Evolutionary conservation across 2,113 vertebrate species (phyloP), one percentile per base, ranked within the genome.

Genomic region (Forbesichthys papilliferus): DNA sequence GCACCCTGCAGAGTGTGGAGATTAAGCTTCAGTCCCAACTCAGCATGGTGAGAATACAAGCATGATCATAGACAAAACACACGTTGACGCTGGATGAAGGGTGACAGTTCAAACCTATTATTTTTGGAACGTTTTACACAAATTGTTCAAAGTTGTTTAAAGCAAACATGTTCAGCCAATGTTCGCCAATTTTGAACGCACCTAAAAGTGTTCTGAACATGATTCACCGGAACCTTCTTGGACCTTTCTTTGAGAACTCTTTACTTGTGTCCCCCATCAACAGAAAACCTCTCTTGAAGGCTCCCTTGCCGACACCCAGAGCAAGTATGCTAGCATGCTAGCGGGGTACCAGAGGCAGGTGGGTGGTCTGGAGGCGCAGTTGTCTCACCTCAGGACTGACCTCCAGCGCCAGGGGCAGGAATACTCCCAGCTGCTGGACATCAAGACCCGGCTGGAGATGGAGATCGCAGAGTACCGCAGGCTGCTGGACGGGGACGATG

Each of bases 241-340:
- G 20, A 49, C 18, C 11, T 16, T 18, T 0, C 48, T 0, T n/a
- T 9, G 33, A 18, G 48, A 48, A 9, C 11, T 18, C 4, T 2
- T 4, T 10, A 33, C 12, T n/a, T 66, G 54, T 68, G 2, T 0
- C 27, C 9, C 36, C 36, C 36, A 5, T 42, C 53, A 58, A 1
- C 84, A 97, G 96, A 98, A 96, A 93, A 85, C 87, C 0, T 93
- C 94, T 7, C 72, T 98, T 81, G 95, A 98, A 73, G 80, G 74
- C 12, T 91, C 92, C 0, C 65, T 96, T 71, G 80, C 77, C 0
- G 95, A 98, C 13, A 95, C 93, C 0, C 91, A 95, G 49, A 87
- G 16, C 74, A 90, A 91, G 63, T 96, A 94, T 69, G 55, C 90
- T 42, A 72, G 54, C 46, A 86, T 86, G 79, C 84, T 96, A 49